These are phyloP conservation scores for Gastracanthus pulcherrimus DNA, from an alignment of 2,888 invertebrate species.

Conservation along the genomic window DNA sequence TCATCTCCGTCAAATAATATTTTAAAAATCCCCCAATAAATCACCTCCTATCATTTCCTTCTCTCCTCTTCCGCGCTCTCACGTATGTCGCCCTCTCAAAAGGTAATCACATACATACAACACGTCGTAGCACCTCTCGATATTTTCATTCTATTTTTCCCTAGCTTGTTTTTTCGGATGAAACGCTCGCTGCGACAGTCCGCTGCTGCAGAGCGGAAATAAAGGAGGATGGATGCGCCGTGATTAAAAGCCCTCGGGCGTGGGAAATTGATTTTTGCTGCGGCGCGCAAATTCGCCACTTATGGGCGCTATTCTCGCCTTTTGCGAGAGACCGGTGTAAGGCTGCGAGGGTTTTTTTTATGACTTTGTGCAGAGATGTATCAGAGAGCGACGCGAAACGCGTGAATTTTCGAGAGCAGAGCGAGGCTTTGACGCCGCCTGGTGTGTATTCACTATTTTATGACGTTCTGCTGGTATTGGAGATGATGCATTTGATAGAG, in stretches of 20 bases:
- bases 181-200: too few relatives aligned
- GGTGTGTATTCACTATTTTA: too few relatives aligned
- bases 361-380: not conserved
- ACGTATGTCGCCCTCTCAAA: too few relatives aligned
- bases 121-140: not conserved
- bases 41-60: not conserved
- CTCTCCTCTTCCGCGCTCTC: not conserved
- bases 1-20: not conserved
- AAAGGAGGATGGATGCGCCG: constrained; percentile 63
- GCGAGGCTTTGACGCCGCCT: not conserved
- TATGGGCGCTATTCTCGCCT: not conserved
- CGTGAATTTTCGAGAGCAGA: constrained; percentile 2
- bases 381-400: not conserved
- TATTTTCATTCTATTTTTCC: not conserved
- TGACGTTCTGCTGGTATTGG: not conserved
- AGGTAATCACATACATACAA: not conserved
- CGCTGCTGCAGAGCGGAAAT: too few relatives aligned
- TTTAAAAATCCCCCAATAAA: not conserved
- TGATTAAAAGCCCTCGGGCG: constrained; percentile 74
- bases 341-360: not conserved
- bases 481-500: not conserved
- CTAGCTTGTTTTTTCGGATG: not conserved
- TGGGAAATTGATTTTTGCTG: constrained; percentile 63
- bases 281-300: not conserved
- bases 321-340: not conserved